Base-by-base conservation (phyloP, 2,113 vertebrate species). In the Pongo pygmaeus region DNA sequence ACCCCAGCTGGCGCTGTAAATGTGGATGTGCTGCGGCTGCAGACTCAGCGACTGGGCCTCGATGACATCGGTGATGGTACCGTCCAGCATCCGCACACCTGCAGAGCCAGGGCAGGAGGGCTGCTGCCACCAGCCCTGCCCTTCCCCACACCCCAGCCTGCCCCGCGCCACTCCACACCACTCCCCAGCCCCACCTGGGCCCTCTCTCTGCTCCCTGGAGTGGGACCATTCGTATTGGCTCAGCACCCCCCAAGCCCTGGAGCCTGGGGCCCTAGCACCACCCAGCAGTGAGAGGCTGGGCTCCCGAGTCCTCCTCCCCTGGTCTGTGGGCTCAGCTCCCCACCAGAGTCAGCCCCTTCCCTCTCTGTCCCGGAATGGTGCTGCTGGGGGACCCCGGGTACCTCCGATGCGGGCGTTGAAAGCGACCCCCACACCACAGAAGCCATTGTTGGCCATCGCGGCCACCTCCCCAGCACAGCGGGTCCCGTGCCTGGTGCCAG, bases 1-100 rank as follows among this genome's bases (percentile, higher is more conserved):
- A 8, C 99, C 99, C 99, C 99, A 99, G 97, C 99, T 99, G 97
- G 99, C 98, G 0, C 99, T 99, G 96, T 99, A 99, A 98, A 99
- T 98, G 96, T 99, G 98, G 81, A 99, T 98, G 97, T 99, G 96
- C 96, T 99, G 99, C 0, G 98, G 98, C 2, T 12, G 98, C 55
- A 99, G 97, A 89, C 98, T 99, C 93, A 99, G 98, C 0, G 99
- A 98, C 95, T 97, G 99, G 5, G 99, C 99, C 96, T 99, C 99
- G 35, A 99, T 90, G 1, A 99, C 0, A 35, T 99, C 99, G 0
- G 94, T 99, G 96, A 99, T 95, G 70, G 97, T 48, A 0, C 99
- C 99, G 0, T 99, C 99, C 91, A 99, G 98, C 99, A 99, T 99
- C 85, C 99, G 96, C 91, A 99, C 99, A 0, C 99, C 99, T 99